A percentile compares a stretch with the other conserved stretches of the same genome.
These are phyloP conservation scores for Epinotia brunnichana DNA, from an alignment of 2,888 invertebrate species.

Conservation along the genomic window DNA sequence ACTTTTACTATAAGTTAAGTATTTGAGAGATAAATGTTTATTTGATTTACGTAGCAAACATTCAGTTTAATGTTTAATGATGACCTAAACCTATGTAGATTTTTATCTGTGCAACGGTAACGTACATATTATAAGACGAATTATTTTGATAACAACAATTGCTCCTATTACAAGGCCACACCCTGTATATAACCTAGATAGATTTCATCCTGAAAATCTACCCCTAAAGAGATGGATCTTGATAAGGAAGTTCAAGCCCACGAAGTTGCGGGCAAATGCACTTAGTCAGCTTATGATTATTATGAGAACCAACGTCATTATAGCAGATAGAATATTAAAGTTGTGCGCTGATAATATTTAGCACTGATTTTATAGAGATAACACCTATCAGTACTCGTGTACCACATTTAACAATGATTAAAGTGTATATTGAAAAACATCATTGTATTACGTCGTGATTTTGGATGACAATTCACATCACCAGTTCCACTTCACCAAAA, in stretches of 20 bases:
- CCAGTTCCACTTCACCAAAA: too few species aligned
- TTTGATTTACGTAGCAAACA: too few species aligned
- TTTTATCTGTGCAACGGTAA: background rate
- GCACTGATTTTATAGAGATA: constrained; percentile 12
- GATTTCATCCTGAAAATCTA: too few species aligned
- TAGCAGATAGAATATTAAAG: background rate
- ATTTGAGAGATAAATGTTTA: too few species aligned
- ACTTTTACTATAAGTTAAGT: too few species aligned
- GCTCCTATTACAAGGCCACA: too few species aligned
- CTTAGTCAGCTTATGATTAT: background rate
- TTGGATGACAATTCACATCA: background rate
- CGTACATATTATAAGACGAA: background rate
- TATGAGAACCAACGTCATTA: background rate
- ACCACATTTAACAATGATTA: constrained; percentile 34
- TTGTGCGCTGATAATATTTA: constrained; percentile 9
- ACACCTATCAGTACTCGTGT: constrained; percentile 5
- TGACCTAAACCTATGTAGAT: background rate
- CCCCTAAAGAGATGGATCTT: too few species aligned
- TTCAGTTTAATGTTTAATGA: background rate
- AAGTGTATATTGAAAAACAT: background rate
- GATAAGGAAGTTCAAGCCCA: too few species aligned
- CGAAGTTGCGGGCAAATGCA: background rate
- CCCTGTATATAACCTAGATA: too few species aligned
- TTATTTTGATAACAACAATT: background rate
- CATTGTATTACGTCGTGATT: background rate